Conservation (phyloP, 2,113 vertebrate species). For the Chloroceryle aenea region DNA sequence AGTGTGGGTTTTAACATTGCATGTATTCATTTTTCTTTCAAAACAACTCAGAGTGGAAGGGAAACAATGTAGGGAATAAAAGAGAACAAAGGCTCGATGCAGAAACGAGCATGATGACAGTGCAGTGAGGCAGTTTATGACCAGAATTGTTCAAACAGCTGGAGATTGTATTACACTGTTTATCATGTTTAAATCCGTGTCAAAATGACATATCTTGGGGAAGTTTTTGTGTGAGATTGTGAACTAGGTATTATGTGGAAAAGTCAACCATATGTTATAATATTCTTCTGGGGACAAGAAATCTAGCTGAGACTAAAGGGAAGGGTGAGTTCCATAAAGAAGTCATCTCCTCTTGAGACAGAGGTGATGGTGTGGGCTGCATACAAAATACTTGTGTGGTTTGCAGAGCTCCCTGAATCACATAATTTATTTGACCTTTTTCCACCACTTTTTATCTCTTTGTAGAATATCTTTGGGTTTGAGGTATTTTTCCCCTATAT, state of each 20-base stretch:
- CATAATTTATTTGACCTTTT: not conserved
- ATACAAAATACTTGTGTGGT: not conserved
- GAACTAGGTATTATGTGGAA: constrained; percentile 35
- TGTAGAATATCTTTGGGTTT: not conserved
- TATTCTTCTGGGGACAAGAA: constrained; percentile 48
- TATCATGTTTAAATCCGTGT: constrained; percentile 66
- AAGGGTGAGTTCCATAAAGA: not conserved
- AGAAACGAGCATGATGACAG: not conserved
- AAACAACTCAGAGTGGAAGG: not conserved
- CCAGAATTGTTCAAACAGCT: constrained; percentile 60
- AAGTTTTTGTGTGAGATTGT: constrained; percentile 46
- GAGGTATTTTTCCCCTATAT: not conserved
- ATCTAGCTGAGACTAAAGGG: constrained; percentile 1
- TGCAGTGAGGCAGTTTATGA: constrained; percentile 52
- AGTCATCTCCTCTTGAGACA: not conserved
- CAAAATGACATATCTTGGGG: constrained; percentile 43
- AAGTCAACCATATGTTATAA: constrained; percentile 51
- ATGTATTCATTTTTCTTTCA: constrained; percentile 15
- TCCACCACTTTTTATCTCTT: not conserved
- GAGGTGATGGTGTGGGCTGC: not conserved
- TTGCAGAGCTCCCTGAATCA: not conserved
- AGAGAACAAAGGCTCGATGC: constrained; percentile 19
- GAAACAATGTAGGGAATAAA: not conserved
- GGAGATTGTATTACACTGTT: constrained; percentile 63
- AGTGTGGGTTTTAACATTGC: not conserved